Conservation (phyloP, 2,888 invertebrate species). For the Phyllotreta cruciferae region DNA sequence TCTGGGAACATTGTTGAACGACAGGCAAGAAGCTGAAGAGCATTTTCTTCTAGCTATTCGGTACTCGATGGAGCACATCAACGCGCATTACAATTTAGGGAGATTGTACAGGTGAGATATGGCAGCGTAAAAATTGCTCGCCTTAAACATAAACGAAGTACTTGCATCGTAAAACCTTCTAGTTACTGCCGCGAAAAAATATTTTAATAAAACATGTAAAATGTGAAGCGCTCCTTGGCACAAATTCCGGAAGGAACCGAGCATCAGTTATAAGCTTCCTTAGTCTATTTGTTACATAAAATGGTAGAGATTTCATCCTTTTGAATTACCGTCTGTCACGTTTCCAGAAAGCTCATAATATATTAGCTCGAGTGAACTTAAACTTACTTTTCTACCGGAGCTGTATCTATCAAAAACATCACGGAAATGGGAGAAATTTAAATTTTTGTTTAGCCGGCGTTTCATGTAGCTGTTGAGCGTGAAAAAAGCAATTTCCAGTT, state of each 20-base stretch:
- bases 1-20: constrained; percentile 78
- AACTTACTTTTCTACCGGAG: constrained; percentile 3
- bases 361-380: constrained; percentile 9
- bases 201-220: constrained; percentile 2
- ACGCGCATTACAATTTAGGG: constrained; percentile 85
- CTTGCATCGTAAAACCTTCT: background rate
- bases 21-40: constrained; percentile 73
- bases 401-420: constrained; percentile 8
- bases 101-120: constrained; percentile 76
- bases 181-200: constrained; percentile 1
- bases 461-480: too few species aligned
- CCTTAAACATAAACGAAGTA: too few species aligned
- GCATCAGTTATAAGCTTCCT: constrained; percentile 13
- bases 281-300: constrained; percentile 6
- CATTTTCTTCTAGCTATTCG: constrained; percentile 79
- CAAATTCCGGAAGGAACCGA: constrained; percentile 2
- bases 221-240: background rate
- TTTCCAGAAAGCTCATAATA: constrained; percentile 11
- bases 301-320: constrained; percentile 9
- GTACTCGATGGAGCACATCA: constrained; percentile 78
- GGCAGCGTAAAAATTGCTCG: background rate
- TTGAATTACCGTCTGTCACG: constrained; percentile 16
- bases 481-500: too few species aligned
- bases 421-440: constrained; percentile 4
- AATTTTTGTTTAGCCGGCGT: background rate